A percentile compares a stretch with the other conserved stretches of the same genome.
Evolutionary conservation across 1,140 invertebrate genomes (phyloP).

Genomic region (Chymomyza costata): DNA sequence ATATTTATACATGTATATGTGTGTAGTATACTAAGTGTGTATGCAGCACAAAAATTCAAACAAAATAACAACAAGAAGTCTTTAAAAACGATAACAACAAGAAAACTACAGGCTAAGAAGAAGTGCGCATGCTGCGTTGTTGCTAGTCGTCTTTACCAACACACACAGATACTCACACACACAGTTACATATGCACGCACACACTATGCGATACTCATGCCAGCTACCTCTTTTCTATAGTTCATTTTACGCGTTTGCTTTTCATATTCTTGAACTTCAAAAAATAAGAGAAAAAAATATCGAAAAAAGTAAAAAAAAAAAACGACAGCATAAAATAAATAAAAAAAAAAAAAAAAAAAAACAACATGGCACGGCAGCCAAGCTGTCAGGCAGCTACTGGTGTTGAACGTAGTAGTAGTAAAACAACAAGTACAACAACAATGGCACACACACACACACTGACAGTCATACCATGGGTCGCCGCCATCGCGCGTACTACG

Average conservation of each 20-base stretch:
- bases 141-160: conserved; percentile 21
- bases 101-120: conserved; percentile 24
- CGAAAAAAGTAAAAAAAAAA: conserved; percentile 45
- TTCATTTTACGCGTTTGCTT: conserved; percentile 52
- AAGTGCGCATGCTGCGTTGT: conserved; percentile 17
- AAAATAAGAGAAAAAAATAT: conserved; percentile 31
- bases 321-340: conserved; percentile 59
- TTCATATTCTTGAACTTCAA: conserved; percentile 72
- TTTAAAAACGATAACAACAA: conserved; percentile 44
- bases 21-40: conserved; percentile 5
- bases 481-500: conserved; percentile 33
- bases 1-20: no score
- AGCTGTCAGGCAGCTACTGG: conserved; percentile 70
- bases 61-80: conserved; percentile 35
- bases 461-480: conserved; percentile 16
- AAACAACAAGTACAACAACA: conserved; percentile 23
- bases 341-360: conserved; percentile 29
- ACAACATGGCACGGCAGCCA: conserved; percentile 45
- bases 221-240: conserved; percentile 35
- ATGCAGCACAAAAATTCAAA: conserved; percentile 33
- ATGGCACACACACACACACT: conserved; percentile 18
- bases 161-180: conserved; percentile 14
- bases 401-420: conserved; percentile 60
- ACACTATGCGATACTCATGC: no score
- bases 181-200: conserved; percentile 1